Percentiles rank a stretch among this genome's conserved stretches.
These are phyloP conservation scores for Trichogramma evanescens DNA, from an alignment of 2,888 invertebrate genomes.

Conservation along the genomic window DNA sequence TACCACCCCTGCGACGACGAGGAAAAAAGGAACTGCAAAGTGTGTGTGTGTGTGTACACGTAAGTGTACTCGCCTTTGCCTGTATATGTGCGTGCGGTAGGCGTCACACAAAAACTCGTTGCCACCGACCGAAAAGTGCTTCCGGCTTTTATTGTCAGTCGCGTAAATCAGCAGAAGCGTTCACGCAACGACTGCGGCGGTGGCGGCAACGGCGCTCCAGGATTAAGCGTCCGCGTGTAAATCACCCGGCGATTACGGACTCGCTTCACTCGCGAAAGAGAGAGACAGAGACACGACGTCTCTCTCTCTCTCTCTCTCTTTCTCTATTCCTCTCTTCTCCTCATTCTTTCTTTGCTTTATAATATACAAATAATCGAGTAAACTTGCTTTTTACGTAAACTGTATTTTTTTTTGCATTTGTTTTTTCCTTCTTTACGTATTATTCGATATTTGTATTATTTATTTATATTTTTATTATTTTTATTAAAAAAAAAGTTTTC, in stretches of 20 bases:
- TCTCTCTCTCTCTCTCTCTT: slow-evolving; percentile 14
- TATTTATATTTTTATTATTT: neutral
- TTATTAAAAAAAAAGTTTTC: neutral
- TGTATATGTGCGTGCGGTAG: neutral
- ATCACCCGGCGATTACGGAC: slow-evolving; percentile 34
- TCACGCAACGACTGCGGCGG: slow-evolving; percentile 11
- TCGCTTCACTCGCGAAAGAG: slow-evolving; percentile 27
- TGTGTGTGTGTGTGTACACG: neutral
- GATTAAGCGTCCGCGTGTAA: slow-evolving; percentile 33
- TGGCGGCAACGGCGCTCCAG: slow-evolving; percentile 23
- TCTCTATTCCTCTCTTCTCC: slow-evolving; percentile 6
- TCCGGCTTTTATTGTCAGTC: slow-evolving; percentile 33
- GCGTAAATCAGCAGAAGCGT: slow-evolving; percentile 32
- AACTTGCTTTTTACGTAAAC: too few species aligned
- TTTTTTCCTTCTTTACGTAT: neutral
- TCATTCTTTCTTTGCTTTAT: neutral
- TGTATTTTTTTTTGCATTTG: too few species aligned
- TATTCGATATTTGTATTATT: neutral
- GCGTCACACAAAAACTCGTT: slow-evolving; percentile 31
- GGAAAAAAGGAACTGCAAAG: neutral
- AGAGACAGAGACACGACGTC: slow-evolving; percentile 8
- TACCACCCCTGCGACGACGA: neutral
- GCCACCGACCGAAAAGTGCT: slow-evolving; percentile 32
- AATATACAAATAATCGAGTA: too few species aligned
- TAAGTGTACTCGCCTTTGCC: slow-evolving; percentile 7